A percentile compares a stretch with the other conserved stretches of the same genome.
Evolutionary conservation across 2,113 vertebrate species (phyloP).

Genomic region (Trichomycterus rosablanca): DNA sequence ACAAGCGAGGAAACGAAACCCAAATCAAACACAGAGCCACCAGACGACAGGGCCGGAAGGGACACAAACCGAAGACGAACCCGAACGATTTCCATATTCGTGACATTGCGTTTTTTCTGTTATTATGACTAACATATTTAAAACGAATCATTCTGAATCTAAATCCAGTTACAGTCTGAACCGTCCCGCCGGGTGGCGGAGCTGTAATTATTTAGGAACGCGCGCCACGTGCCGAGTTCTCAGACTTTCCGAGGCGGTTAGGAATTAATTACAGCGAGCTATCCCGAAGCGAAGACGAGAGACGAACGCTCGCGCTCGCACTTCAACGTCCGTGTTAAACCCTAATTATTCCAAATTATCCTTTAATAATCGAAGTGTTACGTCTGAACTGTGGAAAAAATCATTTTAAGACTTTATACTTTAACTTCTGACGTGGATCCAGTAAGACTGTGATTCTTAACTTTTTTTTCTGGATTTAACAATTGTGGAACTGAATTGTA

Average conservation of each 20-base stretch:
- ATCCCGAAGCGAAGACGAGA: conserved; percentile 45
- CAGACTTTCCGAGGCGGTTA: conserved; percentile 50
- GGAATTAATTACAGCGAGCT: conserved; percentile 52
- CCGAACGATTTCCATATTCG: no score
- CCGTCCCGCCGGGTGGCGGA: conserved; percentile 41
- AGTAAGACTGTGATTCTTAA: no score
- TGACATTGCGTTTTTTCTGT: not conserved
- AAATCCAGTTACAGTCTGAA: conserved; percentile 48
- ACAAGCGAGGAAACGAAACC: no score
- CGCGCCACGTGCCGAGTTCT: conserved; percentile 31
- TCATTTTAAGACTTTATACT: no score
- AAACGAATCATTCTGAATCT: conserved; percentile 48
- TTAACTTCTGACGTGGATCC: no score
- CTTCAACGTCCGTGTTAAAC: conserved; percentile 29
- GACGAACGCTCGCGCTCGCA: conserved; percentile 34
- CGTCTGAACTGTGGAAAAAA: conserved; percentile 19
- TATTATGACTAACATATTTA: no score
- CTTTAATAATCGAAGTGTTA: conserved; percentile 30
- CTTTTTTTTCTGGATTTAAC: no score
- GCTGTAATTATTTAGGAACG: conserved; percentile 50
- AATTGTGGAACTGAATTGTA: no score
- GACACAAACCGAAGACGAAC: no score
- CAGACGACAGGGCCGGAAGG: no score
- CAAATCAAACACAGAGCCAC: no score
- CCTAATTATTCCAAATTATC: conserved; percentile 43